A percentile compares a stretch with the other conserved stretches of the same genome.
Conservation (phyloP, 1,140 invertebrate species). For the Drosophila rufa region DNA sequence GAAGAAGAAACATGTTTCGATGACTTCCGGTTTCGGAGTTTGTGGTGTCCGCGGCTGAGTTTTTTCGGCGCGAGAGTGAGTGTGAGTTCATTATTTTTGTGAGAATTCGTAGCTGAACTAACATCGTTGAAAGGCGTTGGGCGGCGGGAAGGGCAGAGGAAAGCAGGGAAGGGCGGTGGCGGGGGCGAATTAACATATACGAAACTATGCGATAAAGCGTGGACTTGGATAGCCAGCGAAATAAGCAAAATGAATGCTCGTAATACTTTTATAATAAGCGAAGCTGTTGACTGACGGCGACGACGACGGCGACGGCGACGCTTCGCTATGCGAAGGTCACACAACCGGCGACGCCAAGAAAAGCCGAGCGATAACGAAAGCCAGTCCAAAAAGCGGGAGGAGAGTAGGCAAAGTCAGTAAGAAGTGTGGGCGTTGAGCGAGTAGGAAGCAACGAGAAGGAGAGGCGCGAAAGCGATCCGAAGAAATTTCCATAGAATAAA, state of each 20-base stretch:
- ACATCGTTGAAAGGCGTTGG: slow-evolving; percentile 6
- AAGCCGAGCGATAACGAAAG: slow-evolving; percentile 44
- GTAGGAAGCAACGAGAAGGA: slow-evolving; percentile 15
- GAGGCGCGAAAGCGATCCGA: not conserved
- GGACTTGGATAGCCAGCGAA: slow-evolving; percentile 71
- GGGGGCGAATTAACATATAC: slow-evolving; percentile 69
- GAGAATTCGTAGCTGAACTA: slow-evolving; percentile 17
- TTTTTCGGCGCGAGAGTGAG: not conserved
- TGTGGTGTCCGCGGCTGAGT: slow-evolving; percentile 17
- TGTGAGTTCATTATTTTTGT: slow-evolving; percentile 35
- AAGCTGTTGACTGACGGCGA: slow-evolving; percentile 55
- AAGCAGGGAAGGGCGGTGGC: not conserved
- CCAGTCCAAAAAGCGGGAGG: slow-evolving; percentile 2
- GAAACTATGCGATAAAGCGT: slow-evolving; percentile 78
- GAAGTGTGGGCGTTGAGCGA: slow-evolving; percentile 26
- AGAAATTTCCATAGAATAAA: slow-evolving; percentile 8
- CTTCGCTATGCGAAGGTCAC: slow-evolving; percentile 81
- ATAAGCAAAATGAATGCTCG: slow-evolving; percentile 55
- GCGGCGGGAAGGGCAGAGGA: slow-evolving; percentile 5
- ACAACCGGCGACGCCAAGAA: slow-evolving; percentile 36
- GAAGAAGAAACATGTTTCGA: slow-evolving; percentile 50
- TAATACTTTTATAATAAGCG: slow-evolving; percentile 76
- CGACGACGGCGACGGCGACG: slow-evolving; percentile 47
- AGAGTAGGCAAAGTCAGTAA: not conserved
- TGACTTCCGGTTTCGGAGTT: slow-evolving; percentile 57